phyloP scores from a whole-genome alignment of 23 tunicate species.

The Clavelina lepadiformis region DNA sequence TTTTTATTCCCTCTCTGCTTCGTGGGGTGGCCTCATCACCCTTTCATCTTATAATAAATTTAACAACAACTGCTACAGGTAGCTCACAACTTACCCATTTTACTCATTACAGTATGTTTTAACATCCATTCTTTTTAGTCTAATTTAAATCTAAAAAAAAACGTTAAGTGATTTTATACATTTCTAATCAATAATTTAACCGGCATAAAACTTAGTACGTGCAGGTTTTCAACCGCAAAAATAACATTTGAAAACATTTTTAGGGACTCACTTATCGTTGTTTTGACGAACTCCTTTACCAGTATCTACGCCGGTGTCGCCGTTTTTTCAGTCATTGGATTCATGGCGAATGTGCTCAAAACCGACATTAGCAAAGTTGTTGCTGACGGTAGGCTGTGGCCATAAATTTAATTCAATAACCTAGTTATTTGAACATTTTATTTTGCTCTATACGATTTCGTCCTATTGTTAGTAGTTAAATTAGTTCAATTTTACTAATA shows the following conservation, averaged over 20 bases:
- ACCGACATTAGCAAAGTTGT: conserved; percentile 43
- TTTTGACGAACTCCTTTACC: conserved; percentile 53
- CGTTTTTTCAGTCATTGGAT: conserved; percentile 65
- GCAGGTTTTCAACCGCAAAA: too few species aligned
- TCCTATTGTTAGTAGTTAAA: too few species aligned
- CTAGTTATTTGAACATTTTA: not conserved
- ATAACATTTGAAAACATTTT: not conserved
- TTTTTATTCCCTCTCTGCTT: conserved; percentile 52
- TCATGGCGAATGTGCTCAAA: conserved; percentile 54
- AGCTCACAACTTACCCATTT: not conserved
- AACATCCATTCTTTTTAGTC: not conserved
- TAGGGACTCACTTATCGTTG: conserved; percentile 53
- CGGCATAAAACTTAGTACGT: too few species aligned
- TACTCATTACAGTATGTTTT: not conserved
- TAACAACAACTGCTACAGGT: conserved; percentile 78
- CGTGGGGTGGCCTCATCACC: conserved; percentile 55
- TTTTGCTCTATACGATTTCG: not conserved
- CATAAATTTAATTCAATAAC: not conserved
- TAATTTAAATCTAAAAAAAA: not conserved
- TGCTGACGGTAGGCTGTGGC: conserved; percentile 48
- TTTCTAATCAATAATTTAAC: not conserved
- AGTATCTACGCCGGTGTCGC: conserved; percentile 60
- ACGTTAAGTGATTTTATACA: not conserved
- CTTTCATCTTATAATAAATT: conserved; percentile 68
- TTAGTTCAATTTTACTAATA: too few species aligned